Base-by-base conservation (phyloP, 2,888 invertebrate species). In the Achlya flavicornis region DNA sequence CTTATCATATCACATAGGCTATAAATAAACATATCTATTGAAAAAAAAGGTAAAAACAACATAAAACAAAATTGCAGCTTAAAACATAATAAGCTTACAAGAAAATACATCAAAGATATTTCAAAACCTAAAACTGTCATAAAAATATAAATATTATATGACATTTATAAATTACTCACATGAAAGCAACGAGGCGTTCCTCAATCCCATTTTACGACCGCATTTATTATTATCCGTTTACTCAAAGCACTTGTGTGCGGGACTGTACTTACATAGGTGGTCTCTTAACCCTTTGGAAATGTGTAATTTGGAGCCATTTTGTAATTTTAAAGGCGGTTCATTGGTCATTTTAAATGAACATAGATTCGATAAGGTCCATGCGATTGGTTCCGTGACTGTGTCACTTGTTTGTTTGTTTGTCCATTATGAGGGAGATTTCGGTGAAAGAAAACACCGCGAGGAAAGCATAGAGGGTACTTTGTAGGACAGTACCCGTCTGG, bases 271-370 rank as follows among this genome's bases (percentile, higher is more conserved):
- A 61, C 46, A 41, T 61, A 61, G 83, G 84, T 83, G 84, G 84
- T 85, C 83, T 81, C 57, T 12, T 41, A 75, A 65, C 77, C 70
- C 75, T 73, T 79, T 72, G 76, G 81, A 46, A 73, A 77, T 80
- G 76, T 77, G 76, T 86, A 87, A 85, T 83, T 83, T 79, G 70
- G 66, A 70, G 77, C 82, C 82, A 86, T 82, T 81, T 53, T 2
- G 53, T 10, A 53, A 53, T 12, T 41, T 41, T 19, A 53, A n/a
- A 53, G 53, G 16, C 53, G 19, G 53, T 48, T 16, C 14, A 48
- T 48, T 48, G 48, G 48, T 53, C 53, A 53, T 53, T 53, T 53
- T 19, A 19, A 19, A 48, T 6, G 43, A 14, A 19, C 10, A 53
- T 53, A 19, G 10, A 19, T 53, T 53, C 16, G 53, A 53, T 19